These are phyloP conservation scores for Machaerirhynchus nigripectus DNA, from an alignment of 2,113 vertebrate species.

Conservation along the genomic window DNA sequence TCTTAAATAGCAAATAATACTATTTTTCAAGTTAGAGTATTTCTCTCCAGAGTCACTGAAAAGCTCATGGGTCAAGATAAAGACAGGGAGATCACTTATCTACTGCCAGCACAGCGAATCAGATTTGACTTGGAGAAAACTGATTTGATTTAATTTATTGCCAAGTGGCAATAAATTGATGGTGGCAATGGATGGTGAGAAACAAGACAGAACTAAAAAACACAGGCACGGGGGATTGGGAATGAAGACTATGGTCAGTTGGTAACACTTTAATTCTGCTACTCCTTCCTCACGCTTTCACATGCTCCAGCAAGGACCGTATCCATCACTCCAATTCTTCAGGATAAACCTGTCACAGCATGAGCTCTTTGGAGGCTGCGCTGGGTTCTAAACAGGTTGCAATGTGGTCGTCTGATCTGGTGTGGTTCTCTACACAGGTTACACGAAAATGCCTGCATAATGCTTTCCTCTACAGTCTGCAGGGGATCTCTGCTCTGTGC, in stretches of 20 bases:
- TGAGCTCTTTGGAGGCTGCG: not conserved
- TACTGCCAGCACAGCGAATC: not conserved
- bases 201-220: not conserved
- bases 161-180: too few species aligned
- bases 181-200: not conserved
- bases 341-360: not conserved
- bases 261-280: not conserved
- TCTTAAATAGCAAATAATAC: not conserved
- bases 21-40: not conserved
- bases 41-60: not conserved
- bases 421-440: not conserved
- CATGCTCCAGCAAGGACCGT: not conserved
- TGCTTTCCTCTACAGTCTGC: not conserved
- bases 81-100: not conserved
- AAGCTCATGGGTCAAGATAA: not conserved
- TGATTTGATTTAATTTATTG: not conserved
- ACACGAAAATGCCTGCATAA: not conserved
- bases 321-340: not conserved
- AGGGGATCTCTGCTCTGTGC: fast-evolving
- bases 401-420: too few species aligned
- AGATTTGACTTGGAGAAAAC: not conserved
- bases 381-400: not conserved
- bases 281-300: not conserved
- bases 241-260: not conserved
- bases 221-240: not conserved